Base-by-base conservation (phyloP, 2,797 vertebrate species). In the Carduelis carduelis region DNA sequence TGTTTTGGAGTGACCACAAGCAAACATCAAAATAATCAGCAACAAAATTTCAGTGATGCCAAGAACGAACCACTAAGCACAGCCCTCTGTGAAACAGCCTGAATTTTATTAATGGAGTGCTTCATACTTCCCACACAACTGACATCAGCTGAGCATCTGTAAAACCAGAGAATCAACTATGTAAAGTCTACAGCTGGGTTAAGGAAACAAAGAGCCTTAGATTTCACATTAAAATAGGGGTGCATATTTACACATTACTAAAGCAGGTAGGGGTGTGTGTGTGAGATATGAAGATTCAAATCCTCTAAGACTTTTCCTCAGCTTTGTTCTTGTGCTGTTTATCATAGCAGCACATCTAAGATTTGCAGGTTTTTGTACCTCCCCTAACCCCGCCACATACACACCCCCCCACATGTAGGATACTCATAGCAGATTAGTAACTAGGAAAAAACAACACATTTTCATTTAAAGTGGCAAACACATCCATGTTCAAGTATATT, bases 381-480 rank as follows among this genome's bases (percentile, higher is more conserved):
- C 14, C n/a, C 53, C 61, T 49, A 16, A 49, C 12, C 19, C 55
- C 11, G 28, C 34, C 57, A 21, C 20, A 59, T 8, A 55, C 2
- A 52, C 41, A 41, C 78, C 7, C 23, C 9, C 24, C 41, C 46
- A 2, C 32, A 59, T 0, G 0, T 8, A 92, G 37, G 53, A 90
- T 35, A 55, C 88, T 53, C 28, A 69, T 59, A 92, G 84, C 17
- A 57, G 81, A 86, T 23, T 50, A 60, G 77, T 60, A 94, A 91
- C 81, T 61, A 91, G 39, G 44, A 87, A 90, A 89, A 79, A 2
- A 1, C 4, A 32, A 9, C 18, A 19, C 12, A 23, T 55, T 78
- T 75, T 80, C 71, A 87, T 90, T 96, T 97, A 93, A 93, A 83
- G 93, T 88, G 59, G 61, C 71, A 96, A 95, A 91, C 56, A 89